phyloP scores from a whole-genome alignment of 2,888 invertebrate species.

The Prosapia bicincta region DNA sequence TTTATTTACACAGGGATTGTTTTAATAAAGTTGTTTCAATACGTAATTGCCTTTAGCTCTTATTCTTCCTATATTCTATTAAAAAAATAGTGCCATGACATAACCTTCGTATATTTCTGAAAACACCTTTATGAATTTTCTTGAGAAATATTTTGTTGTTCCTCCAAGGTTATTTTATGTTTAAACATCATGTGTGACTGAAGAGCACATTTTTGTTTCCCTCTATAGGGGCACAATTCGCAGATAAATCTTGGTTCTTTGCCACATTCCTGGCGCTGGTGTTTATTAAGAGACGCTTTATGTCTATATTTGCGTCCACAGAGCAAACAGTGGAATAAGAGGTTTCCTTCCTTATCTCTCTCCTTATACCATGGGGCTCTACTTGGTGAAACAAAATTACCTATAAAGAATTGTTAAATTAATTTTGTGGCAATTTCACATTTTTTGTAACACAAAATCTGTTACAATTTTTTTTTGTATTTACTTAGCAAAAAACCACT shows the following conservation, averaged over 20 bases:
- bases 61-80: too few relatives aligned
- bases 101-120: too few relatives aligned
- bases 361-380: neutral
- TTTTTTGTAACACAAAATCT: too few relatives aligned
- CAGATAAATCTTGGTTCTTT: slow-evolving; percentile 45
- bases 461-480: too few relatives aligned
- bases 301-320: slow-evolving; percentile 45
- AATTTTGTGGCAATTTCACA: neutral
- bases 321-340: slow-evolving; percentile 37
- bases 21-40: too few relatives aligned
- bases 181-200: slow-evolving; percentile 28
- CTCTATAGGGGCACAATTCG: slow-evolving; percentile 42
- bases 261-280: slow-evolving; percentile 44
- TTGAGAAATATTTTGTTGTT: neutral
- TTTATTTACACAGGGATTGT: too few relatives aligned
- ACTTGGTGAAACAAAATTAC: neutral
- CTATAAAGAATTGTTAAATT: neutral
- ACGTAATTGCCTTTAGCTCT: too few relatives aligned
- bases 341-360: neutral
- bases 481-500: too few relatives aligned
- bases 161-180: slow-evolving; percentile 12
- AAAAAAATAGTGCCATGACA: too few relatives aligned
- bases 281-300: slow-evolving; percentile 44
- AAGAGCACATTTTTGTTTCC: slow-evolving; percentile 26
- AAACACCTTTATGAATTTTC: too few relatives aligned